Evolutionary conservation across 2,113 vertebrate species (phyloP).

Genomic region (Prunella himalayana): DNA sequence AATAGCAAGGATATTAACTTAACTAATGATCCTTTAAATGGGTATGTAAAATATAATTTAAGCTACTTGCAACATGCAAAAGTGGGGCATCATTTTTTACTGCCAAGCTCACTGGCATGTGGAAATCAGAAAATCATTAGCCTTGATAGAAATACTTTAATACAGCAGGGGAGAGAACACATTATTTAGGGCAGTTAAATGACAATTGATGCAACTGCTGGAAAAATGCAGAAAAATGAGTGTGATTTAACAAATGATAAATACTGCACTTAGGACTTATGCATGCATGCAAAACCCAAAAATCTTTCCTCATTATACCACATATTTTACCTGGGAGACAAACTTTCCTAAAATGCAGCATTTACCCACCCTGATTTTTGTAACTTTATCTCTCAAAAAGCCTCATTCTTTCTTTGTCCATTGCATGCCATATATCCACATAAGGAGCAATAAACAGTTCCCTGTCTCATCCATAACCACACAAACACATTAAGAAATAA

Average conservation of each 20-base stretch:
- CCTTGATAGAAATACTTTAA: slow-evolving; percentile 72
- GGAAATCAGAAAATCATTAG: slow-evolving; percentile 79
- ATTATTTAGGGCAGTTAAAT: slow-evolving; percentile 75
- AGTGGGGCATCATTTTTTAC: slow-evolving; percentile 68
- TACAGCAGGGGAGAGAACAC: slow-evolving; percentile 67
- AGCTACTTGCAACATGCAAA: slow-evolving; percentile 69
- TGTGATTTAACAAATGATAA: slow-evolving; percentile 67
- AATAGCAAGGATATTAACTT: slow-evolving; percentile 73
- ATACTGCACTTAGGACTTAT: slow-evolving; percentile 50
- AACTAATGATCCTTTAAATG: slow-evolving; percentile 81
- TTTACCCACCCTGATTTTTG: slow-evolving; percentile 25
- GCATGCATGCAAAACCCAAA: slow-evolving; percentile 37
- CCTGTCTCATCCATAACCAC: background rate
- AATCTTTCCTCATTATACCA: slow-evolving; percentile 58
- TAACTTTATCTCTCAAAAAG: slow-evolving; percentile 27
- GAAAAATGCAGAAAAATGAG: slow-evolving; percentile 52
- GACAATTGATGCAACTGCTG: slow-evolving; percentile 68
- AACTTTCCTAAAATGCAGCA: slow-evolving; percentile 34
- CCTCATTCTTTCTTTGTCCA: background rate
- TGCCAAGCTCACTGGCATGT: slow-evolving; percentile 71
- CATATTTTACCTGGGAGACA: slow-evolving; percentile 21
- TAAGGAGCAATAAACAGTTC: background rate
- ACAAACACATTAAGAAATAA: background rate
- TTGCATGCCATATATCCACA: background rate
- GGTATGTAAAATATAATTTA: slow-evolving; percentile 78